Evolutionary conservation across 2,888 invertebrate genomes (phyloP).

Genomic region (Lymantria monacha): DNA sequence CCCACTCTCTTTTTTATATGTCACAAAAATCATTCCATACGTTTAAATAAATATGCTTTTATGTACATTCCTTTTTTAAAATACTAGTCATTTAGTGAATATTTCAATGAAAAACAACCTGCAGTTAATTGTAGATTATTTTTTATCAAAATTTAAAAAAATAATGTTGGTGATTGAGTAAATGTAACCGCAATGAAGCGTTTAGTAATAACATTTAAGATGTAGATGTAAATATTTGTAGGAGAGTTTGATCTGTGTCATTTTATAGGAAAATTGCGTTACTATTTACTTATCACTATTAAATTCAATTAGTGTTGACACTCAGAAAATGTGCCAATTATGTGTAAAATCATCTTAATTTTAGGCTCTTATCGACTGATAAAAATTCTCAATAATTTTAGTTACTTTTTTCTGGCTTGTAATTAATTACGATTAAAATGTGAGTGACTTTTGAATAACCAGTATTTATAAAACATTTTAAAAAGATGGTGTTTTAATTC

Average conservation of each 20-base stretch:
- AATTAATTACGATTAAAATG: slow-evolving; percentile 30
- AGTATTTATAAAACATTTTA: slow-evolving; percentile 38
- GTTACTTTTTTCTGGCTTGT: slow-evolving; percentile 33
- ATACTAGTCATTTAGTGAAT: slow-evolving; percentile 45
- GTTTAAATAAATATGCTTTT: slow-evolving; percentile 28
- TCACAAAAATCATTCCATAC: slow-evolving; percentile 37
- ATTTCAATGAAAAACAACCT: slow-evolving; percentile 23
- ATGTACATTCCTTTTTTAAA: slow-evolving; percentile 43
- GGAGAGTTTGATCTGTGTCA: slow-evolving; percentile 6
- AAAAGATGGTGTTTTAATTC: slow-evolving; percentile 36
- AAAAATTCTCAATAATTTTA: slow-evolving; percentile 37
- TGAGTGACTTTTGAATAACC: slow-evolving; percentile 28
- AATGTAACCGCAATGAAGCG: slow-evolving; percentile 21
- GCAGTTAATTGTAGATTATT: slow-evolving; percentile 10
- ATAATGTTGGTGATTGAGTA: slow-evolving; percentile 15
- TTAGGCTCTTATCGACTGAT: slow-evolving; percentile 41
- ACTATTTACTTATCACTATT: slow-evolving; percentile 23
- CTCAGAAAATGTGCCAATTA: slow-evolving; percentile 46
- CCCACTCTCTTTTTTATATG: slow-evolving; percentile 1
- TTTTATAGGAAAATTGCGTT: slow-evolving; percentile 21
- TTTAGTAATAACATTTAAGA: slow-evolving; percentile 15
- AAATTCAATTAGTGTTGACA: slow-evolving; percentile 30
- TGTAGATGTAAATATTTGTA: slow-evolving; percentile 21
- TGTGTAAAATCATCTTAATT: slow-evolving; percentile 35
- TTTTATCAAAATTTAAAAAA: slow-evolving; percentile 6